These are phyloP conservation scores for Emmelina monodactyla DNA, from an alignment of 2,888 invertebrate genomes.

Conservation along the genomic window DNA sequence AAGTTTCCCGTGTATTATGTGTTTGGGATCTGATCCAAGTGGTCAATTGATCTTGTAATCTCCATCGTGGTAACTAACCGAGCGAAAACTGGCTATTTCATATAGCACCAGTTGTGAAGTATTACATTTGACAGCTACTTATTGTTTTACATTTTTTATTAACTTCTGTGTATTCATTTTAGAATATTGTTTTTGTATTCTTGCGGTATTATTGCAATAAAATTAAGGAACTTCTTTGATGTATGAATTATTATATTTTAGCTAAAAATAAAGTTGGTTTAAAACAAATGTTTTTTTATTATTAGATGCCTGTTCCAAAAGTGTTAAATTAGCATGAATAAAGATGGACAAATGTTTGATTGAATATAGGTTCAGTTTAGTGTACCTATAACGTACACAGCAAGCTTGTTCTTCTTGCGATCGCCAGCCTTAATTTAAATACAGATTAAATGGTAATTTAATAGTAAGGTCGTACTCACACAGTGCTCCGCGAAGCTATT, in stretches of 20 bases:
- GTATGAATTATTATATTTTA: conserved; percentile 67
- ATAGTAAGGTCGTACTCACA: no score
- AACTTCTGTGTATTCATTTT: conserved; percentile 15
- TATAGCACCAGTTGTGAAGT: conserved; percentile 23
- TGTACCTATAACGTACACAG: no score
- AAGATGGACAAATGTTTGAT: no score
- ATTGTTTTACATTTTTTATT: conserved; percentile 22
- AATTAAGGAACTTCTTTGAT: conserved; percentile 61
- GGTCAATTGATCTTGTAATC: conserved; percentile 19
- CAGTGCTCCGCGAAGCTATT: no score
- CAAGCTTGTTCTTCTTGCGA: no score
- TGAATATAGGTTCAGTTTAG: no score
- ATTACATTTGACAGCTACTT: conserved; percentile 42
- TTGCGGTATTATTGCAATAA: conserved; percentile 53
- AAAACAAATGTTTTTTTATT: conserved; percentile 47
- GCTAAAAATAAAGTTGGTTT: conserved; percentile 68
- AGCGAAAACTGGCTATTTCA: conserved; percentile 27
- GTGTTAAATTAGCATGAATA: no score
- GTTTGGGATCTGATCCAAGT: conserved; percentile 31
- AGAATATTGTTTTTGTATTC: conserved; percentile 32
- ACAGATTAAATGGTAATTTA: no score
- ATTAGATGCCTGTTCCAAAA: conserved; percentile 6
- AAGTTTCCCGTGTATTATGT: conserved; percentile 22
- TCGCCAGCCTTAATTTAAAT: no score
- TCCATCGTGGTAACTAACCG: conserved; percentile 21